A percentile compares a stretch with the other conserved stretches of the same genome.
Evolutionary conservation across 2,888 invertebrate species (phyloP).

Genomic region (Chorisops tibialis): DNA sequence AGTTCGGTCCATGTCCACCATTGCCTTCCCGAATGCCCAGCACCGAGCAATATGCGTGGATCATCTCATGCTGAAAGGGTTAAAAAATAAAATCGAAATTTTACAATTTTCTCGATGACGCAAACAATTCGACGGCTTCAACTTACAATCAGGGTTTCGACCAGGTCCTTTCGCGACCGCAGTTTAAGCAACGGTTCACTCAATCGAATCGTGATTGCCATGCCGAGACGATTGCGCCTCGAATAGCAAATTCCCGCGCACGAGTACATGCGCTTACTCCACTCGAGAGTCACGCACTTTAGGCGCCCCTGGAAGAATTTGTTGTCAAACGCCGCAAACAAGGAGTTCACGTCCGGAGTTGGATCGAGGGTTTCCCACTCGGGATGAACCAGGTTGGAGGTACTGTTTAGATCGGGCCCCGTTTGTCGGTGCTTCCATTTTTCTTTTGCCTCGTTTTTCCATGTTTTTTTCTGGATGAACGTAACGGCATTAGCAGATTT

Average conservation of each 20-base stretch:
- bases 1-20: slow-evolving; percentile 94
- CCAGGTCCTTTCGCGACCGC: slow-evolving; percentile 87
- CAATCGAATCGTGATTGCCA: slow-evolving; percentile 54
- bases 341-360: slow-evolving; percentile 80
- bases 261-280: slow-evolving; percentile 89
- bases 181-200: slow-evolving; percentile 90
- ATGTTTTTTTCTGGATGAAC: not conserved
- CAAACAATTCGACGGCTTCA: not conserved
- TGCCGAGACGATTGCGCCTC: slow-evolving; percentile 41
- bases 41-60: slow-evolving; percentile 94
- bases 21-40: slow-evolving; percentile 79
- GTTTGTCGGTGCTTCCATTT: slow-evolving; percentile 13
- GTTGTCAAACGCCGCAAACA: slow-evolving; percentile 83
- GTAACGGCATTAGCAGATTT: not conserved
- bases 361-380: slow-evolving; percentile 83
- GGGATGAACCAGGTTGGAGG: slow-evolving; percentile 49
- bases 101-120: not conserved
- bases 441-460: not conserved
- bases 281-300: slow-evolving; percentile 76
- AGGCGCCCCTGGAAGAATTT: slow-evolving; percentile 81
- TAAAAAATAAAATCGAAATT: slow-evolving; percentile 38
- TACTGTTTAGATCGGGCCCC: slow-evolving; percentile 44
- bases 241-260: slow-evolving; percentile 61
- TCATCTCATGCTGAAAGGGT: slow-evolving; percentile 86
- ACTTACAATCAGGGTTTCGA: slow-evolving; percentile 86